These are phyloP conservation scores for Eupeodes latifasciatus DNA, from an alignment of 2,888 invertebrate genomes.

Conservation along the genomic window DNA sequence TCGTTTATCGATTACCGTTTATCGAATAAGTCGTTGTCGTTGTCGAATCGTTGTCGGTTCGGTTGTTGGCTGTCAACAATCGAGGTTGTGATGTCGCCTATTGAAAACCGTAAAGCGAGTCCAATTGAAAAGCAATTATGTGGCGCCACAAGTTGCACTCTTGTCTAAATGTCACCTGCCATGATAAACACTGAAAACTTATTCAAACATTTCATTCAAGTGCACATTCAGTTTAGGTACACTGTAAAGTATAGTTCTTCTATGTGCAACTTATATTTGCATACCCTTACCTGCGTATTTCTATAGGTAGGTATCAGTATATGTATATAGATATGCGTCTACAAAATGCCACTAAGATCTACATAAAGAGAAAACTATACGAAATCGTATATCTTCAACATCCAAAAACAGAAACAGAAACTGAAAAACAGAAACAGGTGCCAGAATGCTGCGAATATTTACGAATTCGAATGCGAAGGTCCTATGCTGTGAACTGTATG, in stretches of 20 bases:
- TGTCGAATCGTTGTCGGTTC: background rate
- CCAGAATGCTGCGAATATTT: slow-evolving; percentile 8
- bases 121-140: slow-evolving; percentile 73
- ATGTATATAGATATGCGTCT: background rate
- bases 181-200: slow-evolving; percentile 60
- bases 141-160: slow-evolving; percentile 71
- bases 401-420: background rate
- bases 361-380: slow-evolving; percentile 24
- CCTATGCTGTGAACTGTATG: slow-evolving; percentile 26
- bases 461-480: slow-evolving; percentile 3
- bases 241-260: background rate
- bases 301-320: too few relatives aligned
- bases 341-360: slow-evolving; percentile 30
- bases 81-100: background rate
- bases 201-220: slow-evolving; percentile 56
- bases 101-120: slow-evolving; percentile 29
- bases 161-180: slow-evolving; percentile 72
- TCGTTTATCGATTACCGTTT: background rate
- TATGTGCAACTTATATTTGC: slow-evolving; percentile 6
- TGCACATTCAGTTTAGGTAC: slow-evolving; percentile 25
- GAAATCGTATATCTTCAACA: slow-evolving; percentile 10
- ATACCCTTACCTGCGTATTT: too few relatives aligned
- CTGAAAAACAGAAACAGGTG: slow-evolving; percentile 21
- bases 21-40: slow-evolving; percentile 14
- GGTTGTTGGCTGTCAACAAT: background rate